phyloP scores from a whole-genome alignment of 2,888 invertebrate genomes.

The Resseliella maxima region DNA sequence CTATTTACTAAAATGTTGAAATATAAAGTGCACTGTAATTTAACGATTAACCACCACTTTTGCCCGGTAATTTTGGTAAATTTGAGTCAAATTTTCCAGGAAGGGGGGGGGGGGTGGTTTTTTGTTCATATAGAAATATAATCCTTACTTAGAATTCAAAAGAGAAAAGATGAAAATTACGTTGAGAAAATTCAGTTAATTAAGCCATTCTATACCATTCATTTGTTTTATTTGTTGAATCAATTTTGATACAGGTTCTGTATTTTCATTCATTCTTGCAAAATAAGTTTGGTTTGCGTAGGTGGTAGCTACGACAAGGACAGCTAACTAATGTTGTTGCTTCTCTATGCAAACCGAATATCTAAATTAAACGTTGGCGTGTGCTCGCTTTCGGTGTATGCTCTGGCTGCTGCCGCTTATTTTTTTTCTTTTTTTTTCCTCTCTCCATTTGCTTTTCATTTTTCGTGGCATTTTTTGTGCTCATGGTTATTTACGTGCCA shows the following conservation, averaged over 20 bases:
- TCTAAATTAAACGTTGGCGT: conserved; percentile 11
- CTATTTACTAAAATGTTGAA: background rate
- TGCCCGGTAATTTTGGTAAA: background rate
- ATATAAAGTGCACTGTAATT: background rate
- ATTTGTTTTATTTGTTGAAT: background rate
- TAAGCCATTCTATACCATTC: background rate
- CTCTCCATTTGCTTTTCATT: background rate
- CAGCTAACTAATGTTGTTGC: background rate
- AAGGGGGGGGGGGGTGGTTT: too few species aligned
- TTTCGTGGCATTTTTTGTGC: background rate
- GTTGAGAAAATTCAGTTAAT: background rate
- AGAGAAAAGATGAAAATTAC: background rate
- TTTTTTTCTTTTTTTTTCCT: background rate
- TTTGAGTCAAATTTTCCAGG: too few species aligned
- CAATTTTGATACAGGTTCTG: background rate
- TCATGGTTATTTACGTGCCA: background rate
- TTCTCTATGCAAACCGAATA: background rate
- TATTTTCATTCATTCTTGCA: conserved; percentile 27
- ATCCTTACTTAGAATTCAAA: background rate
- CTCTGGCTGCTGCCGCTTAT: background rate
- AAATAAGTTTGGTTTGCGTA: conserved; percentile 16
- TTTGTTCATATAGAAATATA: too few species aligned
- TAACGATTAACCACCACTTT: background rate
- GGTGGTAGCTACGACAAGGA: conserved; percentile 22
- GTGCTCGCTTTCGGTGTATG: background rate